phyloP scores from a whole-genome alignment of 1,140 invertebrate species.

The Limonius californicus region DNA sequence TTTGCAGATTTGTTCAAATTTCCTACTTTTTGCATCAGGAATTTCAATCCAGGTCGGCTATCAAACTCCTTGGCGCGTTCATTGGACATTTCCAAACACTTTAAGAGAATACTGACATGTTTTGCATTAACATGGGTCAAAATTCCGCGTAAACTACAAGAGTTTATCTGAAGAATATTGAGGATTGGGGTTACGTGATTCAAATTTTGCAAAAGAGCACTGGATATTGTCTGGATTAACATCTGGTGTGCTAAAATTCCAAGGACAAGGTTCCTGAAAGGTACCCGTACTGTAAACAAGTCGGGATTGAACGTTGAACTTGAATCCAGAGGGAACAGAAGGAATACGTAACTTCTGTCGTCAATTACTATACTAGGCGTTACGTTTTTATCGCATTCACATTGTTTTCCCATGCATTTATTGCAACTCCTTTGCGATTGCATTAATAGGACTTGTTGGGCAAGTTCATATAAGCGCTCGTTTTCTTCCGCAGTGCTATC shows the following conservation, averaged over 20 bases:
- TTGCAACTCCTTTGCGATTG: slow-evolving; percentile 49
- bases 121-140: slow-evolving; percentile 53
- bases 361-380: slow-evolving; percentile 53
- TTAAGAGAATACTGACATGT: slow-evolving; percentile 67
- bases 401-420: slow-evolving; percentile 38
- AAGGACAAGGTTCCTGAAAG: slow-evolving; percentile 80
- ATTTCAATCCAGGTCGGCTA: slow-evolving; percentile 83
- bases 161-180: slow-evolving; percentile 55
- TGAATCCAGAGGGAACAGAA: slow-evolving; percentile 78
- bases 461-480: slow-evolving; percentile 76
- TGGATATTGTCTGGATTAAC: slow-evolving; percentile 84
- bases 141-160: slow-evolving; percentile 53
- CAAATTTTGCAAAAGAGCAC: slow-evolving; percentile 69
- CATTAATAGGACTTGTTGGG: slow-evolving; percentile 73
- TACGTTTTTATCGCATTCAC: slow-evolving; percentile 36
- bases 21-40: slow-evolving; percentile 88
- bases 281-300: slow-evolving; percentile 75
- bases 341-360: slow-evolving; percentile 84
- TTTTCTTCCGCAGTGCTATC: slow-evolving; percentile 80
- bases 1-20: slow-evolving; percentile 85
- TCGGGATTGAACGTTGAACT: slow-evolving; percentile 70
- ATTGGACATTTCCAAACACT: slow-evolving; percentile 77
- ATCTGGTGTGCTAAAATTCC: slow-evolving; percentile 88
- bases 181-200: slow-evolving; percentile 58
- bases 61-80: slow-evolving; percentile 81